Evolutionary conservation across 2,113 vertebrate species (phyloP), one percentile per base, ranked within the genome.

Genomic region (Hypocryptadius cinnamomeus): DNA sequence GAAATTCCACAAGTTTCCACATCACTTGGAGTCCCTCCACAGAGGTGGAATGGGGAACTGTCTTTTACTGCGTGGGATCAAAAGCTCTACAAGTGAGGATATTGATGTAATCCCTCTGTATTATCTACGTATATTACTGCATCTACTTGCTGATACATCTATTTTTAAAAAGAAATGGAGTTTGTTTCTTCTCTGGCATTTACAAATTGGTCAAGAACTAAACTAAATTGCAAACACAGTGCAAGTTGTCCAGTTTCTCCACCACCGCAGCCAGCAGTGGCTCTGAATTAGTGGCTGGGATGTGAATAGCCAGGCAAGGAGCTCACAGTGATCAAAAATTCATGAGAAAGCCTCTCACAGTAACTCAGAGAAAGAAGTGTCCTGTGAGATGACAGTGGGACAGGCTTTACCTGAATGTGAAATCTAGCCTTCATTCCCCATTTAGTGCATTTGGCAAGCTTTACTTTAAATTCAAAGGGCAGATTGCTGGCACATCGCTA

Each of bases 21-120:
- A 76, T 98, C 31, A 64, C 90, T 59, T 98, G 98, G 98, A 94
- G 93, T 40, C 87, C 93, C 11, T 90, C 95, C 35, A 94, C 95
- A 71, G 76, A 73, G 7, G 96, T 97, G 83, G 97, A 98, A 33
- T 98, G 97, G 96, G 98, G 97, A 70, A 69, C 54, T 35, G 93
- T 98, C 81, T 97, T 98, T 72, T 98, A 98, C 93, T 98, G 96
- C 17, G 93, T 98, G 50, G 93, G 96, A 91, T 97, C 97, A 57
- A 95, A 93, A 33, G 40, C 50, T 82, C 71, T 97, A 19, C 90
- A 90, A 56, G 87, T 96, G 47, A 97, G 95, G 92, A 90, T 95
- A 95, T 57, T 65, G 22, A 54, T 72, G 35, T 5, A 47, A 53
- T 54, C 44, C 10, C 37, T 93, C 68, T 45, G 42, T 71, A 25